Evolutionary conservation across 2,888 invertebrate species (phyloP).

Genomic region (Drosophila mulleri): DNA sequence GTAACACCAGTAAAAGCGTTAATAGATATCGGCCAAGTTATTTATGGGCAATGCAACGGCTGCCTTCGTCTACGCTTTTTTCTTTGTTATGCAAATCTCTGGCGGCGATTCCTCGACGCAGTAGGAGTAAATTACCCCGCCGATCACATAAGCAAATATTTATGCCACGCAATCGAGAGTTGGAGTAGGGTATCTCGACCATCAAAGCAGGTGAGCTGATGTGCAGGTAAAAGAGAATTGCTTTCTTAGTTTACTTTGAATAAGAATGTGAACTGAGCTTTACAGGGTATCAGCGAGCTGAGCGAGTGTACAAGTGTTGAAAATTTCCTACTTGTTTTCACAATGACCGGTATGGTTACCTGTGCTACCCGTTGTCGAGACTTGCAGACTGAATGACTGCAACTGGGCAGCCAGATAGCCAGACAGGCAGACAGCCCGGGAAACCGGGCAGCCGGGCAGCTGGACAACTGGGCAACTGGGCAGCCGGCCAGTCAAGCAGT

Average conservation of each 20-base stretch:
- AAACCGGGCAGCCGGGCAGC: constrained; percentile 19
- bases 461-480: constrained; percentile 22
- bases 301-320: neutral
- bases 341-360: constrained; percentile 24
- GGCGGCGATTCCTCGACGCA: constrained; percentile 47
- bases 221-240: neutral
- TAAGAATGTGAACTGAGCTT: neutral
- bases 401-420: constrained; percentile 22
- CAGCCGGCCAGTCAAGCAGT: constrained; percentile 40
- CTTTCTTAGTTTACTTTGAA: neutral
- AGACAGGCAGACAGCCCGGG: constrained; percentile 18
- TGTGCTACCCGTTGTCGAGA: constrained; percentile 53
- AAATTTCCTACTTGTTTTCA: constrained; percentile 42
- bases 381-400: constrained; percentile 52
- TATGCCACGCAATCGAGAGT: constrained; percentile 37
- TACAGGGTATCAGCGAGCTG: constrained; percentile 21
- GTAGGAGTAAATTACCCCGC: constrained; percentile 82
- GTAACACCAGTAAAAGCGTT: constrained; percentile 77
- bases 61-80: constrained; percentile 41
- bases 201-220: too few relatives aligned
- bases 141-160: constrained; percentile 76
- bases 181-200: neutral
- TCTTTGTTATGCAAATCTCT: constrained; percentile 67
- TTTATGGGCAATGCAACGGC: constrained; percentile 67
- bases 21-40: constrained; percentile 82